Percentiles rank a stretch among this genome's conserved stretches.
Conservation (phyloP, 2,113 vertebrate species). For the Microcebus ravelobensis region DNA sequence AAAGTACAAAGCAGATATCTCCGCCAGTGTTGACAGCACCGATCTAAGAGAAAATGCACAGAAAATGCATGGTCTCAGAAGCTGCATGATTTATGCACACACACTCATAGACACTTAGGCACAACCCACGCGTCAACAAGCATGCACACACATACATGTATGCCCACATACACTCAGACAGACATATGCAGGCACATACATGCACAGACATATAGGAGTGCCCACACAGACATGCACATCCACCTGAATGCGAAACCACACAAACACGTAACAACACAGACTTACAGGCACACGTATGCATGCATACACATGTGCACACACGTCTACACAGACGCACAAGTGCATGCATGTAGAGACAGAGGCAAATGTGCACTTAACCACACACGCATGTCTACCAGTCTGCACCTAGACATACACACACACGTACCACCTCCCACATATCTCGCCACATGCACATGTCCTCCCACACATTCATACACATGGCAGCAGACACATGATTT, state of each 20-base stretch:
- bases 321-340: neutral
- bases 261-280: accelerated
- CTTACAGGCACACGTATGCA: accelerated
- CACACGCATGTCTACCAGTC: neutral
- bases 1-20: neutral
- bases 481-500: accelerated
- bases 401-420: accelerated
- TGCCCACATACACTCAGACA: neutral
- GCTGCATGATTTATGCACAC: neutral
- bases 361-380: neutral
- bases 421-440: neutral
- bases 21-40: neutral
- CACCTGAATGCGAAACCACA: neutral
- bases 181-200: neutral
- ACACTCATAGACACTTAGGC: neutral
- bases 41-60: neutral
- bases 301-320: accelerated
- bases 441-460: neutral
- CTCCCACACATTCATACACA: neutral
- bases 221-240: neutral
- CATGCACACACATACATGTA: neutral
- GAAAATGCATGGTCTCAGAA: neutral
- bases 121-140: neutral
- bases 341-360: neutral
- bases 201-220: neutral